Conservation (phyloP, 2,797 vertebrate genomes). For the Gobio occitaniae region DNA sequence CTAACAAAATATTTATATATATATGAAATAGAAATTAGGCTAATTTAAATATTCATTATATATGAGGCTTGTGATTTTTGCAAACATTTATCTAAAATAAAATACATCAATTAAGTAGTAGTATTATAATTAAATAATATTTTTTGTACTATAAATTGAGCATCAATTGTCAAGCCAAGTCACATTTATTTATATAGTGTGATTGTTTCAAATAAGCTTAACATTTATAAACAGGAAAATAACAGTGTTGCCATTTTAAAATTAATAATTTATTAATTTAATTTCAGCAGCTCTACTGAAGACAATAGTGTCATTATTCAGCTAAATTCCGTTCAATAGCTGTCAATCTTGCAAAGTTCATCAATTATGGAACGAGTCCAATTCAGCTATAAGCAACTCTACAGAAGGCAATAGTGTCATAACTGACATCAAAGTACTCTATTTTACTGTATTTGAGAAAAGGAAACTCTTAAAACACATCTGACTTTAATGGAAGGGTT, state of each 20-base stretch:
- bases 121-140: background rate
- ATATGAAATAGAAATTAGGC: too few relatives aligned
- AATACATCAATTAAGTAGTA: too few relatives aligned
- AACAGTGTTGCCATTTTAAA: background rate
- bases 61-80: too few relatives aligned
- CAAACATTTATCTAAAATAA: too few relatives aligned
- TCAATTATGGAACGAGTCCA: background rate
- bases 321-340: background rate
- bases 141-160: background rate
- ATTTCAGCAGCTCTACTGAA: background rate
- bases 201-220: background rate
- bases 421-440: background rate
- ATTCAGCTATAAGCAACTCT: background rate
- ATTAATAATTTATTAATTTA: background rate
- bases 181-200: background rate
- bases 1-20: too few relatives aligned
- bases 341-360: background rate
- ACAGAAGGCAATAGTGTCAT: background rate
- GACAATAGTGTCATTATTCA: background rate
- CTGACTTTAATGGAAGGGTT: constrained; percentile 44
- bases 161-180: background rate
- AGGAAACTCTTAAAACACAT: background rate
- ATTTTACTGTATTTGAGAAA: background rate
- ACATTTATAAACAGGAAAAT: background rate
- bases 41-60: too few relatives aligned